These are phyloP conservation scores for Caenorhabditis doughertyi DNA, from an alignment of 2,888 invertebrate species.

Conservation along the genomic window DNA sequence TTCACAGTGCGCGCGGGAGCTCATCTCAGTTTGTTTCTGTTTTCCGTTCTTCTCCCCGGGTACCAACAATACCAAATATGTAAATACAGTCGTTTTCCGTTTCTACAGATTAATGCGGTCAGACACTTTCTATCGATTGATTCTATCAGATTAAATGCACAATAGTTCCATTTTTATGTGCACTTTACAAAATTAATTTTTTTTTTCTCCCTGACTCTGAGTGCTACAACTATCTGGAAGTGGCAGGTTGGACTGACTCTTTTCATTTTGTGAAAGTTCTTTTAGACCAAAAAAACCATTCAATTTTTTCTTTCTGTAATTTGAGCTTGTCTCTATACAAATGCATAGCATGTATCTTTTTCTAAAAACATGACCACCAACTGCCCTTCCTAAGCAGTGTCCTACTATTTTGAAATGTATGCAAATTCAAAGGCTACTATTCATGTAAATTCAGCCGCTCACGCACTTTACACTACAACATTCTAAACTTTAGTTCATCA, in stretches of 20 bases:
- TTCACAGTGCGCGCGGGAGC: constrained; percentile 29
- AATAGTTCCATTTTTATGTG: not conserved
- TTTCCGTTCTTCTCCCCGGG: not conserved
- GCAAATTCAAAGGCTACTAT: constrained; percentile 49
- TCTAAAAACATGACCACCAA: constrained; percentile 22
- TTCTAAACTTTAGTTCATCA: constrained; percentile 25
- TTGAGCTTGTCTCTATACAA: not conserved
- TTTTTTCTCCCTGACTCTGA: no score
- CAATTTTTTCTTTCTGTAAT: not conserved
- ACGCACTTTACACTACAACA: constrained; percentile 15
- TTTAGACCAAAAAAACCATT: not conserved
- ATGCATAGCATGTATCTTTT: constrained; percentile 21
- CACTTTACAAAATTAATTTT: not conserved
- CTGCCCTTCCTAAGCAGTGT: not conserved
- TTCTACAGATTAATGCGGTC: not conserved
- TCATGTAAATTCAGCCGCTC: constrained; percentile 50
- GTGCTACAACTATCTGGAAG: not conserved
- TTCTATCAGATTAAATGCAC: no score
- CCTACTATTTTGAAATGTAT: constrained; percentile 53
- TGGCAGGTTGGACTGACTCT: not conserved
- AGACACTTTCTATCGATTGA: no score
- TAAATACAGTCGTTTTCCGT: constrained; percentile 24
- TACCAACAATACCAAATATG: constrained; percentile 29
- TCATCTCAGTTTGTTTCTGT: constrained; percentile 16
- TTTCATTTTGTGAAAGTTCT: not conserved